phyloP scores from a whole-genome alignment of 37 sponge, comb jelly and placozoan species.

The Bolinopsis microptera region DNA sequence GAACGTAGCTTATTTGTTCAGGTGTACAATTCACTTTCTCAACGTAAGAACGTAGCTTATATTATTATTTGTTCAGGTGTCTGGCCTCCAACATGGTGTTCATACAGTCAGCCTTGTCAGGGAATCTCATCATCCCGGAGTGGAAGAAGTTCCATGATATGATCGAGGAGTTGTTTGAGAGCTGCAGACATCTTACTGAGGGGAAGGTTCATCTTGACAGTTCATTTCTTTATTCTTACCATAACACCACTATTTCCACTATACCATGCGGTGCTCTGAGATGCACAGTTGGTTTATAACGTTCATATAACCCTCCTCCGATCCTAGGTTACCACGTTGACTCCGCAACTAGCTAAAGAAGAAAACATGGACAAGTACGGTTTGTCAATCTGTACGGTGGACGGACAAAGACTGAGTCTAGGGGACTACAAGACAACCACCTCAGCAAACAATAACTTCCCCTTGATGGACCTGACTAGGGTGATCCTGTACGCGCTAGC shows the following conservation, averaged over 20 bases:
- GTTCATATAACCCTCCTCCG: not conserved
- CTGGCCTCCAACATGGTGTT: slow-evolving; percentile 29
- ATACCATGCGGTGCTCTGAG: no score
- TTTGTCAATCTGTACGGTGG: slow-evolving; percentile 16
- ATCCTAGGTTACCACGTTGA: not conserved
- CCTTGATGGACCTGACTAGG: not conserved
- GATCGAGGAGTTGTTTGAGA: not conserved
- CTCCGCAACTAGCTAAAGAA: not conserved
- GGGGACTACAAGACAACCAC: not conserved
- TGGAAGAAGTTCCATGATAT: slow-evolving; percentile 1
- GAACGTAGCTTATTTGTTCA: not conserved
- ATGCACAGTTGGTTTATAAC: no score
- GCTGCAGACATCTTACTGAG: not conserved
- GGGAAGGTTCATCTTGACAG: not conserved
- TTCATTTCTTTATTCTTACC: no score
- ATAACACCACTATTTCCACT: no score
- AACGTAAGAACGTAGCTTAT: no score
- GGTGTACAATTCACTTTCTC: not conserved
- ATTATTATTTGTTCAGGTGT: not conserved
- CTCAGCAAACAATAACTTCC: slow-evolving; percentile 14
- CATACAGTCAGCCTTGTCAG: not conserved
- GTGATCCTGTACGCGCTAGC: not conserved
- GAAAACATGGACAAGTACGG: not conserved
- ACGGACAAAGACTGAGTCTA: slow-evolving; percentile 4
- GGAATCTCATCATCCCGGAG: slow-evolving; percentile 18